These are phyloP conservation scores for Epistrophe grossulariae DNA, from an alignment of 2,888 invertebrate species.

Conservation along the genomic window DNA sequence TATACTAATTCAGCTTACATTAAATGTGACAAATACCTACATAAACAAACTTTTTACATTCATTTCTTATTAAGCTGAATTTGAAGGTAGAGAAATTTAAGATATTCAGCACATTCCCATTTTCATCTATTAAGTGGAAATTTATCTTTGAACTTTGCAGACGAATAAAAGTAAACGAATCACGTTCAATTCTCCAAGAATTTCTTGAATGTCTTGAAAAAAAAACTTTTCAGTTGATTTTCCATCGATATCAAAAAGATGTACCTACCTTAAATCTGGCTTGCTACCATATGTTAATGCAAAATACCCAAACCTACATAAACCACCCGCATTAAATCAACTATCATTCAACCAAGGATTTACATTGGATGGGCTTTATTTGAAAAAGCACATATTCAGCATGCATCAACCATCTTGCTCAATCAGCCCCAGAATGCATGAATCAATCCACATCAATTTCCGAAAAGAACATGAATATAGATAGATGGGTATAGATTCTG, in stretches of 20 bases:
- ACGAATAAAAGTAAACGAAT: not conserved
- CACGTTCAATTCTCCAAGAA: not conserved
- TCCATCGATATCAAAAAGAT: not conserved
- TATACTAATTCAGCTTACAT: no score
- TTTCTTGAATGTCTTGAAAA: not conserved
- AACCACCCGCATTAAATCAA: conserved; percentile 15
- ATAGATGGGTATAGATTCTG: conserved; percentile 70
- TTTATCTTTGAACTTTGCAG: not conserved
- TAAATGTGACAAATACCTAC: no score
- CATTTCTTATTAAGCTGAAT: not conserved
- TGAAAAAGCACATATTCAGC: conserved; percentile 25
- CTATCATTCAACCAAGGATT: conserved; percentile 56
- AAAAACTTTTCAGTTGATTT: conserved; percentile 41
- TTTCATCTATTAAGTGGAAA: not conserved
- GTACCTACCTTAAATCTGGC: no score
- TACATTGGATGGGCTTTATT: conserved; percentile 18
- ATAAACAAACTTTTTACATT: no score
- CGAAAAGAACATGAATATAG: conserved; percentile 63
- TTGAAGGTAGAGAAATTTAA: not conserved
- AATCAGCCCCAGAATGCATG: conserved; percentile 63
- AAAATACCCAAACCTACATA: not conserved
- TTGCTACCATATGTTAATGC: no score
- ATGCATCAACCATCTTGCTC: conserved; percentile 56
- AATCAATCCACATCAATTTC: conserved; percentile 75
- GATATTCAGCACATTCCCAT: conserved; percentile 7